Conservation (phyloP, 2,113 vertebrate species). For the Pterocles gutturalis region DNA sequence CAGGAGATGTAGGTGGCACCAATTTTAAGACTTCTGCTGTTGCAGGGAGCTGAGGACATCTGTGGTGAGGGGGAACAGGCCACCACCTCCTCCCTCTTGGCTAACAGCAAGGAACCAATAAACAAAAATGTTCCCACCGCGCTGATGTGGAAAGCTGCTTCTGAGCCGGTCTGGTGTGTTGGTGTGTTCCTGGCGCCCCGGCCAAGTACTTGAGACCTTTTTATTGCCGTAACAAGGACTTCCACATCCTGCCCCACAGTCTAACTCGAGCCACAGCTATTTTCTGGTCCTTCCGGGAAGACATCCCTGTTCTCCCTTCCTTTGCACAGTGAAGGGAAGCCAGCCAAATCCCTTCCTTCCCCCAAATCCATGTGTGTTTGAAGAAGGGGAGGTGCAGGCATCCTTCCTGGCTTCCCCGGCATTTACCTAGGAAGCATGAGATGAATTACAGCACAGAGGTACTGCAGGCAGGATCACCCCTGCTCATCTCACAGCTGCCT, state of each 20-base stretch:
- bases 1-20: background rate
- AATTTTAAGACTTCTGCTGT: background rate
- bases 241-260: conserved; percentile 43
- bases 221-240: conserved; percentile 6
- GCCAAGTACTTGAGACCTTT: conserved; percentile 53
- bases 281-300: conserved; percentile 53
- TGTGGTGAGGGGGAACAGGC: background rate
- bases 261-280: background rate
- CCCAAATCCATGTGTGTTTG: background rate
- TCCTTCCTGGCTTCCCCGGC: background rate
- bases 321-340: background rate
- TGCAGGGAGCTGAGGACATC: background rate
- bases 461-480: background rate
- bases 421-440: background rate
- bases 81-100: conserved; percentile 31
- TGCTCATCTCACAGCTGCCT: accelerated
- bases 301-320: conserved; percentile 16
- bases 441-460: accelerated
- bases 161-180: background rate
- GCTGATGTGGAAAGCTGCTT: background rate
- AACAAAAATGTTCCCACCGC: background rate
- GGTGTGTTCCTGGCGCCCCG: background rate
- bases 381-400: background rate
- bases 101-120: background rate
- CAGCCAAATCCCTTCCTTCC: background rate